Evolutionary conservation across 2,113 vertebrate genomes (phyloP).

Genomic region (Trematocara marginatum): DNA sequence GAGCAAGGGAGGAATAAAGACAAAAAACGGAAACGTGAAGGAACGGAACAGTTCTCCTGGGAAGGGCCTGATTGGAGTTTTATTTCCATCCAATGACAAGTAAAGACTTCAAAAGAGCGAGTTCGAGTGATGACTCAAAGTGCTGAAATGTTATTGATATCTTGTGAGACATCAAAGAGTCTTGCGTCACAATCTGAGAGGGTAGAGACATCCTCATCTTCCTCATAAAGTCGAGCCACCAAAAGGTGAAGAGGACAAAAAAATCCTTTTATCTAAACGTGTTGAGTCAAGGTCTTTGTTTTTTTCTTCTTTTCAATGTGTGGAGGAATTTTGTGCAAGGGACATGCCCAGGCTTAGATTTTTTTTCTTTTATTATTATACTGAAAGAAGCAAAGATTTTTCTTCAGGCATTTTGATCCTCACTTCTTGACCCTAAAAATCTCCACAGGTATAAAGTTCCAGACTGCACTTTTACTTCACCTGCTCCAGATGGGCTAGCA

Average conservation of each 20-base stretch:
- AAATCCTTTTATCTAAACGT: slow-evolving; percentile 12
- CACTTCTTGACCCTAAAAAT: background rate
- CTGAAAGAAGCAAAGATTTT: background rate
- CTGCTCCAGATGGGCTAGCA: background rate
- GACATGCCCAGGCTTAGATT: background rate
- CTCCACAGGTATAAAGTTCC: background rate
- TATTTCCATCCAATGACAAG: slow-evolving; percentile 4
- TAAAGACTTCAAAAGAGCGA: background rate
- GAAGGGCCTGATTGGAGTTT: slow-evolving; percentile 23
- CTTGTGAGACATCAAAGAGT: slow-evolving; percentile 25
- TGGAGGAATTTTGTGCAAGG: background rate
- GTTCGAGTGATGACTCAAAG: background rate
- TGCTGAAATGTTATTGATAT: background rate
- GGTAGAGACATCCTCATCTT: background rate
- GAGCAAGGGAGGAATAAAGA: background rate
- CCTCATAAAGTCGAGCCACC: slow-evolving; percentile 3
- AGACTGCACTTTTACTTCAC: background rate
- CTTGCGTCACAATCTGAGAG: background rate
- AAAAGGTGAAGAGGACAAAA: background rate
- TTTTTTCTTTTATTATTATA: background rate
- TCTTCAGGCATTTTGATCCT: background rate
- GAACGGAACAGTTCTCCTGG: background rate
- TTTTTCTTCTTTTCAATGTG: background rate
- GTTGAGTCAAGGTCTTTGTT: slow-evolving; percentile 2
- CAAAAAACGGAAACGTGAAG: slow-evolving; percentile 1